phyloP scores from a whole-genome alignment of 35 echinoderm and acorn worm genomes.

The Chiridota heheva region DNA sequence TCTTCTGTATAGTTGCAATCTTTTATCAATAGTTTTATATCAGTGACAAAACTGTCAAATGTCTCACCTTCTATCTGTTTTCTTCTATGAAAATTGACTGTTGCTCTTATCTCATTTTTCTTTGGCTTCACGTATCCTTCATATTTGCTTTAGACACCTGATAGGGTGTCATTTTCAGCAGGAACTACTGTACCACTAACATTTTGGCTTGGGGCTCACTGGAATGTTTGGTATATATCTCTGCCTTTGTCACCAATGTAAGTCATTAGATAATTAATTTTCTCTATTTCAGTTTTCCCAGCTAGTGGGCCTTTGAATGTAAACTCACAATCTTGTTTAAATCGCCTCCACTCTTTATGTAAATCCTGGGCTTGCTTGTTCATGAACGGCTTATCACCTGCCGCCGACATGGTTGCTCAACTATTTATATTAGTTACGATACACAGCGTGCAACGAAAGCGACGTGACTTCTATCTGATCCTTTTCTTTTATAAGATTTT shows the following conservation, averaged over 20 bases:
- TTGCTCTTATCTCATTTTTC: slow-evolving; percentile 73
- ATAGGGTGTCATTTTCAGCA: neutral
- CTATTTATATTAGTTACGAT: too few relatives aligned
- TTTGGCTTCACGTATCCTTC: slow-evolving; percentile 41
- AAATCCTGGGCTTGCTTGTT: slow-evolving; percentile 13
- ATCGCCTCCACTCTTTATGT: slow-evolving; percentile 34
- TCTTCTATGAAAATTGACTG: slow-evolving; percentile 53
- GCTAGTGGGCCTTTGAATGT: slow-evolving; percentile 29
- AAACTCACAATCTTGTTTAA: slow-evolving; percentile 42
- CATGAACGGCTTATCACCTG: neutral
- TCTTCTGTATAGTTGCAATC: slow-evolving; percentile 63
- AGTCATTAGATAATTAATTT: slow-evolving; percentile 53
- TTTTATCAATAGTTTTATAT: slow-evolving; percentile 68
- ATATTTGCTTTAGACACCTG: slow-evolving; percentile 53
- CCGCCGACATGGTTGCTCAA: too few relatives aligned
- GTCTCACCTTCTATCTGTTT: slow-evolving; percentile 58
- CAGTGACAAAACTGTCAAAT: slow-evolving; percentile 83
- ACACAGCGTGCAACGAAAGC: too few relatives aligned
- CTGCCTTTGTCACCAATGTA: slow-evolving; percentile 59
- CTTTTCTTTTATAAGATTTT: too few relatives aligned
- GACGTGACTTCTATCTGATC: too few relatives aligned
- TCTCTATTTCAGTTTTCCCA: slow-evolving; percentile 33
- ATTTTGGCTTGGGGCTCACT: too few relatives aligned
- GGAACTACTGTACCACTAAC: neutral
- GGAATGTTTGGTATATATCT: slow-evolving; percentile 37